phyloP scores from a whole-genome alignment of 2,797 vertebrate genomes.

The Furcifer pardalis region DNA sequence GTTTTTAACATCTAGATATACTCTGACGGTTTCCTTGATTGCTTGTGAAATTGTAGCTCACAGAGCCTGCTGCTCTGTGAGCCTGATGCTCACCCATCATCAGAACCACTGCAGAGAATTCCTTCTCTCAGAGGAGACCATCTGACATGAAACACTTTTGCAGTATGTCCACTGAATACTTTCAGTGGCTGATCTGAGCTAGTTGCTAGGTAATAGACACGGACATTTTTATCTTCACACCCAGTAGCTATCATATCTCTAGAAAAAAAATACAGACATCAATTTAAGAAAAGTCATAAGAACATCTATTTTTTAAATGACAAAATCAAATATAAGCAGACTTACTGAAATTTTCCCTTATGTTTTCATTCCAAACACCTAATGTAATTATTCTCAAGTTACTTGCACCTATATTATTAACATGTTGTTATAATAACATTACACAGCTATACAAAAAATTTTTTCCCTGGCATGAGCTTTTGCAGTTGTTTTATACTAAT shows the following conservation, averaged over 20 bases:
- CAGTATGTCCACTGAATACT: constrained; percentile 91
- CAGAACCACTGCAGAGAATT: constrained; percentile 95
- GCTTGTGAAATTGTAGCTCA: too few relatives aligned
- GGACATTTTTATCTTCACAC: constrained; percentile 94
- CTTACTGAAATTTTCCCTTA: background rate
- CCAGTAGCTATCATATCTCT: constrained; percentile 99
- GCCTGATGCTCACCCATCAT: constrained; percentile 91
- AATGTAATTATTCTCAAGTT: background rate
- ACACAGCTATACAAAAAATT: too few relatives aligned
- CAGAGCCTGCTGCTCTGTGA: too few relatives aligned
- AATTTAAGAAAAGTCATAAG: background rate
- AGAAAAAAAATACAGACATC: constrained; percentile 43
- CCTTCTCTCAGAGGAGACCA: constrained; percentile 97
- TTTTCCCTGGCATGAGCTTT: too few relatives aligned
- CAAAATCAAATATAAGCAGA: background rate
- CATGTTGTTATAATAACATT: background rate
- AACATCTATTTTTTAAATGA: background rate
- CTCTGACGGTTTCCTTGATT: too few relatives aligned
- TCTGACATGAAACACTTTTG: constrained; percentile 95
- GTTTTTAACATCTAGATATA: too few relatives aligned
- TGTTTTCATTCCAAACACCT: background rate
- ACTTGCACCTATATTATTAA: background rate
- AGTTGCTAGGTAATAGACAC: constrained; percentile 95
- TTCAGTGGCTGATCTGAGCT: constrained; percentile 96
- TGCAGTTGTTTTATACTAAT: too few relatives aligned